These are phyloP conservation scores for Tachuris rubrigastra DNA, from an alignment of 2,113 vertebrate genomes.

Conservation along the genomic window DNA sequence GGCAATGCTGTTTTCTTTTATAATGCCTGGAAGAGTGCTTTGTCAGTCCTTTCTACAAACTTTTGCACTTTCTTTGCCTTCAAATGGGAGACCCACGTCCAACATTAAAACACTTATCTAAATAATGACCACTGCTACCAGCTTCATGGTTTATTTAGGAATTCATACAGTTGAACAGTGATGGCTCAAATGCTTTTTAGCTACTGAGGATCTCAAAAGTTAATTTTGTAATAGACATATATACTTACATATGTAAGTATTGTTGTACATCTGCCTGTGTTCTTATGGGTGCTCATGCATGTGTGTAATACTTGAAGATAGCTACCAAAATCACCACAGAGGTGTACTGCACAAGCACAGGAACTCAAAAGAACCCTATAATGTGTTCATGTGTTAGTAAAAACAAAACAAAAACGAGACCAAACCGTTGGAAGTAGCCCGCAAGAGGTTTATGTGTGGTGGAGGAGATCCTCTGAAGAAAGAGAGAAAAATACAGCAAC, in stretches of 20 bases:
- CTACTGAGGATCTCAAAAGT: background rate
- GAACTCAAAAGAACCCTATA: background rate
- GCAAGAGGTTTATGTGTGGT: too few species aligned
- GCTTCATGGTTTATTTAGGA: background rate
- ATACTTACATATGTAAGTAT: too few species aligned
- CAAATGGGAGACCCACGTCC: background rate
- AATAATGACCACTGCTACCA: background rate
- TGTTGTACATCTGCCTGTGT: background rate
- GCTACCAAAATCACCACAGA: background rate
- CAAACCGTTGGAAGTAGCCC: too few species aligned
- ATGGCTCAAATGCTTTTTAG: background rate
- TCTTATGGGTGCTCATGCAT: background rate
- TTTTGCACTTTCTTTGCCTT: background rate
- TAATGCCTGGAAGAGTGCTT: background rate
- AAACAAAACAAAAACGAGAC: background rate
- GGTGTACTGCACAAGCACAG: background rate
- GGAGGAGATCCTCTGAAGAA: too few species aligned
- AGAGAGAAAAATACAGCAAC: too few species aligned
- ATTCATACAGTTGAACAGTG: background rate
- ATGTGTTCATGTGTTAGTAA: background rate
- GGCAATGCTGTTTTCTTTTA: background rate
- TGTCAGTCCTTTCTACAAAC: background rate
- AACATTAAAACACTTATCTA: background rate
- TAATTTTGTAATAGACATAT: background rate
- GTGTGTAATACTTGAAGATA: background rate